Evolutionary conservation across 2,888 invertebrate species (phyloP).

Genomic region (Torymus texanus): DNA sequence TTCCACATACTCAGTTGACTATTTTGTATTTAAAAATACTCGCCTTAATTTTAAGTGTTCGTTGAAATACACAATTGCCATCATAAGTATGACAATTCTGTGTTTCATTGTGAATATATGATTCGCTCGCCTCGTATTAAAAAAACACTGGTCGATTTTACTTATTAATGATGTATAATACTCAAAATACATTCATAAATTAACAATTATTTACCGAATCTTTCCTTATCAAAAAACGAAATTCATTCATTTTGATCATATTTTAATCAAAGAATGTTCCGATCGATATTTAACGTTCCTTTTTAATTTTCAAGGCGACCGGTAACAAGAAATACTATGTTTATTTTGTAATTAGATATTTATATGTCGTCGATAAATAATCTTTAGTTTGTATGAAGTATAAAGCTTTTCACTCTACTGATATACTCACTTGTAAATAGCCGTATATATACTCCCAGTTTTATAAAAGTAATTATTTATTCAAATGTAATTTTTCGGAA

Average conservation of each 20-base stretch:
- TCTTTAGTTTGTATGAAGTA: not conserved
- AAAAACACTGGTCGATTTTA: conserved; percentile 35
- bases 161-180: conserved; percentile 1
- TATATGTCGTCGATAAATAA: not conserved
- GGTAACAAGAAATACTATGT: conserved; percentile 13
- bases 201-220: not conserved
- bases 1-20: conserved; percentile 24
- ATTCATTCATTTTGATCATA: too few species aligned
- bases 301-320: conserved; percentile 47
- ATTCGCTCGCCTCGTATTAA: conserved; percentile 46
- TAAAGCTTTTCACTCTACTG: conserved; percentile 14
- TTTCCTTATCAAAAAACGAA: too few species aligned
- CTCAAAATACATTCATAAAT: not conserved
- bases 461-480: conserved; percentile 41
- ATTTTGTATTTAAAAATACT: conserved; percentile 29
- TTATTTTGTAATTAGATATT: conserved; percentile 19
- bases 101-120: not conserved
- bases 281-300: conserved; percentile 23
- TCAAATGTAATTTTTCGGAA: conserved; percentile 26
- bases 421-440: conserved; percentile 47
- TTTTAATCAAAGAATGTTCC: not conserved
- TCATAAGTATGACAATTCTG: not conserved
- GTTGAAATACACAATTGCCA: conserved; percentile 12
- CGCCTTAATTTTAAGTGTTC: conserved; percentile 9
- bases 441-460: not conserved